Base-by-base conservation (phyloP, 2,888 invertebrate genomes). In the Exocentrus adspersus region DNA sequence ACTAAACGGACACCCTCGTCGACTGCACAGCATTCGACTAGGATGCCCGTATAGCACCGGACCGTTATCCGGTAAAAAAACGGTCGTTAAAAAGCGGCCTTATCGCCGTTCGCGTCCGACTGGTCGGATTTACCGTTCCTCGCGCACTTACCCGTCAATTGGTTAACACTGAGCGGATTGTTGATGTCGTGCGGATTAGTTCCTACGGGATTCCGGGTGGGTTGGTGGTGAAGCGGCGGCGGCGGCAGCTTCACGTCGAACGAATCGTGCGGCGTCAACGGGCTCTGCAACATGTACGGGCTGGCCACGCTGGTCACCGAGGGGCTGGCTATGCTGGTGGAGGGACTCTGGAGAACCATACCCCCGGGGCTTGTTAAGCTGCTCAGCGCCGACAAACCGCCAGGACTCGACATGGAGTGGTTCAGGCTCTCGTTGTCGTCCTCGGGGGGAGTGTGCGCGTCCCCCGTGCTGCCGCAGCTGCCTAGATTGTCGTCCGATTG, bases 101-200 rank as follows among this genome's bases (percentile, higher is more conserved):
- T n/a, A n/a, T n/a, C n/a, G n/a, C 76, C 77, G 62, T 77, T 78
- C 62, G 78, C 75, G 72, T 80, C 80, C 62, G 80, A 73, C 46
- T 80, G 73, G 71, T 81, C 81, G 71, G 80, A 73, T 45, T 80
- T 73, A 72, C 81, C 81, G 71, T 79, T 82, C 69, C 81, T 77
- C 53, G 80, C 78, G 72, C 83, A 83, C 79, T 91, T 91, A 74
- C 92, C 92, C 65, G 94, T 94, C 73, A 95, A 85, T 84, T 95
- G 94, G 78, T 94, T 94, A 63, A 95, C 94, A 82, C 93, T 94
- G 43, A 95, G 86, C 61, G 95, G 95, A 86, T 95, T 95, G 85
- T 95, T 95, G 71, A 93, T 91, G 85, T 95, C 95, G 75, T 94
- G 90, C 42, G 95, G 95, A 84, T 95, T 95, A 48, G 94, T 94